Evolutionary conservation across 2,888 invertebrate species (phyloP), one percentile per base, ranked within the genome.

Genomic region (Bombylius discolor): DNA sequence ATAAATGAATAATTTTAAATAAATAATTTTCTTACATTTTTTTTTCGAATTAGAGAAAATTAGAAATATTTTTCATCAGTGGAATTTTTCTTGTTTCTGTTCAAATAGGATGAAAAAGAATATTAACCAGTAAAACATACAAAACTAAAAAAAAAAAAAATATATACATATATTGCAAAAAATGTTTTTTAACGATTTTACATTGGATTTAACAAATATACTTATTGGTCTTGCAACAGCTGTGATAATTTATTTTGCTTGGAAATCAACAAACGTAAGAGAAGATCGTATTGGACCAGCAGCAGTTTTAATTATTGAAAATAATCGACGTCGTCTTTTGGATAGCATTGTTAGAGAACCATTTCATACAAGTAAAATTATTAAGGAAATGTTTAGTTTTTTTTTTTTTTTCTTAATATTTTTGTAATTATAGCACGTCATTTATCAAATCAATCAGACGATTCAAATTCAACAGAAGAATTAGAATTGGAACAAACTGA

Each of bases 221-320:
- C 78, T 89, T 67, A 77, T 83, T 52, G 75, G 80, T 33, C 73
- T 85, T 57, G 68, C 84, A 49, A 58, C 76, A 12, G 67, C 76
- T 23, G 64, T 84, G 23, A 70, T 79, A 63, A 79, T 83, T 57
- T 78, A 81, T 60, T 73, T 85, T 53, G 82, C 89, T 54, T 90
- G 90, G 78, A 81, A 85, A 76, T 88, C 89, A 60, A 91, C 90
- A 45, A 60, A 63, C 53, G 66, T 66, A 6, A 59, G 63, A 12
- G 64, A 64, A 34, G 59, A 63, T 55, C 62, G 59, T n/a, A 31
- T 62, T 9, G 60, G 58, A 49, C 61, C 61, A 12, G 60, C 62
- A 52, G 56, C 64, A 14, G 56, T 65, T 49, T 39, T 63, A 32
- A 62, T 65, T 33, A 64, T 65, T 44, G 65, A 64, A 55, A 63